These are phyloP conservation scores for Bubo bubo DNA, from an alignment of 2,113 vertebrate species.

Conservation along the genomic window DNA sequence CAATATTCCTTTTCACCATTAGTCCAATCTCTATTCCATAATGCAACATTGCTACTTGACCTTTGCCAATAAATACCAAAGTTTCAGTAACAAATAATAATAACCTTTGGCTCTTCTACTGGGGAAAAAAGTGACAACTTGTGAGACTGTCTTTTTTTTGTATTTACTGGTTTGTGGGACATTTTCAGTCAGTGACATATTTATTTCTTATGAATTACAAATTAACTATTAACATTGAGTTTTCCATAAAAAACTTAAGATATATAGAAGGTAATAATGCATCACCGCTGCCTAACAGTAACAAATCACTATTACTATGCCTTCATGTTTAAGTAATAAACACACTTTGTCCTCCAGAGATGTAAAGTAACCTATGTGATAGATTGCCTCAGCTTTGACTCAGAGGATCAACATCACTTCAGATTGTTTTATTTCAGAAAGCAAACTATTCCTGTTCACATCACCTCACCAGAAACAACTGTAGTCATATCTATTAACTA, in stretches of 20 bases:
- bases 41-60: neutral
- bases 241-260: neutral
- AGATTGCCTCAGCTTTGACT: neutral
- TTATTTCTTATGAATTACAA: neutral
- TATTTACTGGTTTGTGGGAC: neutral
- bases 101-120: neutral
- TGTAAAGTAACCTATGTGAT: neutral
- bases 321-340: neutral
- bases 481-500: neutral
- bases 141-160: neutral
- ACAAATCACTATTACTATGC: neutral
- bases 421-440: neutral
- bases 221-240: neutral
- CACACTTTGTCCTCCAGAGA: neutral
- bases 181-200: neutral
- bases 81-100: neutral
- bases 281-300: neutral
- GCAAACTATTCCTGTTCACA: neutral
- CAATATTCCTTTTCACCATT: neutral
- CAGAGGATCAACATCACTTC: neutral
- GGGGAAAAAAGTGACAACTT: neutral
- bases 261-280: neutral
- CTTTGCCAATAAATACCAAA: neutral
- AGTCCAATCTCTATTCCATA: neutral
- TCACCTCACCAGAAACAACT: neutral